Conservation (phyloP, 1,140 invertebrate species). For the Dendroctonus valens region DNA sequence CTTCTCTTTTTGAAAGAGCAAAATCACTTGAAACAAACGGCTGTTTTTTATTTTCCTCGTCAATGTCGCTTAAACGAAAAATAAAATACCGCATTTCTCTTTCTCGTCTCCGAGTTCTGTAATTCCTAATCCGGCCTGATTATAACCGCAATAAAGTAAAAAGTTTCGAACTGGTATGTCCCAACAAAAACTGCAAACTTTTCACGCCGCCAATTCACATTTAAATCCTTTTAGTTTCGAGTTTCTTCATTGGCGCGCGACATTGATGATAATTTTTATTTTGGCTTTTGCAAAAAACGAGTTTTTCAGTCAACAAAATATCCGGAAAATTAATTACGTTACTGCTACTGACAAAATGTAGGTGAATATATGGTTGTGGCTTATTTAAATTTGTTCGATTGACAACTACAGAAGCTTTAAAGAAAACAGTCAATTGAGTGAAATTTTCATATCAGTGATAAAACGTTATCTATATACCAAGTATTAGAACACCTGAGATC, state of each 20-base stretch:
- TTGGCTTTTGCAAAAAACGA: neutral
- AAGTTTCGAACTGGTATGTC: slow-evolving; percentile 15
- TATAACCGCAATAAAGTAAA: slow-evolving; percentile 22
- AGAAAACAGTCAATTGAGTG: too few relatives aligned
- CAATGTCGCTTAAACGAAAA: slow-evolving; percentile 12
- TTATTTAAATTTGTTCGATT: too few relatives aligned
- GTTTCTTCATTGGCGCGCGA: neutral
- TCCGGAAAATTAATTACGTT: too few relatives aligned
- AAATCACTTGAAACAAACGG: neutral
- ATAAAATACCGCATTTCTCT: slow-evolving; percentile 15
- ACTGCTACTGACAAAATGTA: too few relatives aligned
- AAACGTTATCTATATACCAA: slow-evolving; percentile 1
- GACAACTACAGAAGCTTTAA: too few relatives aligned
- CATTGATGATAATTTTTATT: neutral
- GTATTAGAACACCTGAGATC: too few relatives aligned
- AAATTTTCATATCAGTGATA: slow-evolving; percentile 6
- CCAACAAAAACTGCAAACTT: slow-evolving; percentile 19
- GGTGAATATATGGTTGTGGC: too few relatives aligned
- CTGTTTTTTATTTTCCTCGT: slow-evolving; percentile 8
- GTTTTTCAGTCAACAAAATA: too few relatives aligned
- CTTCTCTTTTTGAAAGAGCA: too few relatives aligned
- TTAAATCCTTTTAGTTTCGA: slow-evolving; percentile 20
- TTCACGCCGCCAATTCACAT: slow-evolving; percentile 15
- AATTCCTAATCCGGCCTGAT: slow-evolving; percentile 9
- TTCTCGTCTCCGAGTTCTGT: slow-evolving; percentile 12